Evolutionary conservation across 2,797 vertebrate species (phyloP), one percentile per base, ranked within the genome.

Genomic region (Argentina silus): DNA sequence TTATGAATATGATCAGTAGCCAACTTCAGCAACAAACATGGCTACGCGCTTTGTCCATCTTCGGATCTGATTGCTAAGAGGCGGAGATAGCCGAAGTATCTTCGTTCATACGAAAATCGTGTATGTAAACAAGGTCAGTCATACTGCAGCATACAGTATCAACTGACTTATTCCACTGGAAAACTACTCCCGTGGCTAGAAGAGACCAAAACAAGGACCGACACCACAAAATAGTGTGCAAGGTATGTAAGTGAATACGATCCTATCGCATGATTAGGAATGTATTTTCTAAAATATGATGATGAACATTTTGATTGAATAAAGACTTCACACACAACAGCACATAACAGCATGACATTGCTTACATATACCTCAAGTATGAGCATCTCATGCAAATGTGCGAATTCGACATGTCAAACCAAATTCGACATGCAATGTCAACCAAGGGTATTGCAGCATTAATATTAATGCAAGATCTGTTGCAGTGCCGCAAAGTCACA

Each of bases 51-150:
- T 0, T 0, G 50, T 51, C 78, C 73, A n/a, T 55, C 0, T 61
- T 44, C 56, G 10, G 11, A 23, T 43, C 70, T 56, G 36, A 1
- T 62, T 21, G 85, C 83, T 86, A 85, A 85, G 65, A 48, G 61
- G 63, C 92, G 92, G 78, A 89, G 71, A 88, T 57, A 78, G 14
- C 78, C 93, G 93, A 90, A 69, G 7, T 1, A 23, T 0, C 56
- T 14, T 84, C 87, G 87, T 88, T 0, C 50, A 21, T 62, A 81
- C 78, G 82, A 86, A 5, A 84, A 80, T 76, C 67, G 67, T 69
- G 69, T 78, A 80, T 88, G 92, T 93, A 93, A 94, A 93, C 93
- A 93, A 93, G 93, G 91, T 93, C 91, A 90, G 83, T 72, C 78
- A 10, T 69, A 77, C 89, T 88, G 90, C 93, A 88, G 92, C 81